Evolutionary conservation across 2,888 invertebrate species (phyloP).

Genomic region (Cephonodes hylas): DNA sequence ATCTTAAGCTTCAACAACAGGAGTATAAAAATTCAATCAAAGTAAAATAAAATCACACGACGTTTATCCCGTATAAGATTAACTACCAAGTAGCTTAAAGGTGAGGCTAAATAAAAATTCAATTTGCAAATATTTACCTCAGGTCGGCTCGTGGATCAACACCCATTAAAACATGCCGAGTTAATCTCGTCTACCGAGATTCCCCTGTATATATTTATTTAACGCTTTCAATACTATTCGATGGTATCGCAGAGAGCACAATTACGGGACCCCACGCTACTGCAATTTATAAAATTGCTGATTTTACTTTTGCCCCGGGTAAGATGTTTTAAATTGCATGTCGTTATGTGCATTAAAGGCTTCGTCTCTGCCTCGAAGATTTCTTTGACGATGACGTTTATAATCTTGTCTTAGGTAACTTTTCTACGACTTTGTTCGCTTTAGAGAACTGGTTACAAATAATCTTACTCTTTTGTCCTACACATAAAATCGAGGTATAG

Average conservation of each 20-base stretch:
- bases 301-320: slow-evolving; percentile 68
- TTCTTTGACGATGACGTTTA: slow-evolving; percentile 33
- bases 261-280: slow-evolving; percentile 64
- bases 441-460: background rate
- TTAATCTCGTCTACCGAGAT: slow-evolving; percentile 14
- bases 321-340: slow-evolving; percentile 67
- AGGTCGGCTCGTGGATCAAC: slow-evolving; percentile 19
- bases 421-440: background rate
- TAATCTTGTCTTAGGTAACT: slow-evolving; percentile 8
- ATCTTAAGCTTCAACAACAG: too few species aligned
- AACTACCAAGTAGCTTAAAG: background rate
- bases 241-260: slow-evolving; percentile 58
- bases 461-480: too few species aligned
- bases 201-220: slow-evolving; percentile 61
- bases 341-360: slow-evolving; percentile 58
- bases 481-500: too few species aligned
- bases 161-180: slow-evolving; percentile 30
- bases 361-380: slow-evolving; percentile 44
- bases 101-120: background rate
- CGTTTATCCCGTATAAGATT: background rate
- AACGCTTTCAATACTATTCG: slow-evolving; percentile 59
- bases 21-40: background rate
- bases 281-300: slow-evolving; percentile 75
- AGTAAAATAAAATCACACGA: background rate
- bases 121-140: slow-evolving; percentile 7